Base-by-base conservation (phyloP, 30 jellyfish, hydroid and myxozoan species). In the Hydractinia echinata region DNA sequence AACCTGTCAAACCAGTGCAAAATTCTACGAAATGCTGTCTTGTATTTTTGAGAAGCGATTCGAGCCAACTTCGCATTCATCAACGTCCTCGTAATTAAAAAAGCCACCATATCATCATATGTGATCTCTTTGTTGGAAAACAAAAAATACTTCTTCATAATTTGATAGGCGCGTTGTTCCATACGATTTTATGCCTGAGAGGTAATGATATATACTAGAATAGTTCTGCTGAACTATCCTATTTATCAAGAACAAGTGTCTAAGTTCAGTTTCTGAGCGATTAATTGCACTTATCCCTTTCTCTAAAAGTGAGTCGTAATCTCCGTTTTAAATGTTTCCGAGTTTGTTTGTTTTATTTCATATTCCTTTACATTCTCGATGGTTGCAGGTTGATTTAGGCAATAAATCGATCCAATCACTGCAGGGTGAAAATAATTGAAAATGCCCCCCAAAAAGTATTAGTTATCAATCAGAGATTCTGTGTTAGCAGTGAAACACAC, bases 391-490 rank as follows among this genome's bases (percentile, higher is more conserved):
- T 67, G 77, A 13, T 67, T 44, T 8, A 67, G 8, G 10, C 48
- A 13, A 67, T 10, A 67, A 13, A 67, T 13, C 13, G 13, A 13
- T 10, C 77, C 44, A 9, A 67, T 44, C 8, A 67, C 10, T 8
- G 77, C 14, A 20, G 14, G 48, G 51, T 76, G 84, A 6, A 76
- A 58, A 53, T 79, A 76, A 49, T 76, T 79, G 16, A 79, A 79
- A 14, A 79, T 79, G 11, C 84, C 44, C 13, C 84, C 84, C 51
- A 50, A 21, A 53, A 15, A 54, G 7, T 50, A 48, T 54, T 54
- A 11, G 44, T 54, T 54, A 5, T 54, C 74, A 50, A 76, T 13
- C 49, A 76, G 18, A n/a, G 81, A 79, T 30, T 76, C 84, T 11
- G 84, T 76, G 79, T 76, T 76, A 13, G 51, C 49, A 13, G 18